Conservation (phyloP, 2,797 vertebrate species). For the Perodicticus potto region DNA sequence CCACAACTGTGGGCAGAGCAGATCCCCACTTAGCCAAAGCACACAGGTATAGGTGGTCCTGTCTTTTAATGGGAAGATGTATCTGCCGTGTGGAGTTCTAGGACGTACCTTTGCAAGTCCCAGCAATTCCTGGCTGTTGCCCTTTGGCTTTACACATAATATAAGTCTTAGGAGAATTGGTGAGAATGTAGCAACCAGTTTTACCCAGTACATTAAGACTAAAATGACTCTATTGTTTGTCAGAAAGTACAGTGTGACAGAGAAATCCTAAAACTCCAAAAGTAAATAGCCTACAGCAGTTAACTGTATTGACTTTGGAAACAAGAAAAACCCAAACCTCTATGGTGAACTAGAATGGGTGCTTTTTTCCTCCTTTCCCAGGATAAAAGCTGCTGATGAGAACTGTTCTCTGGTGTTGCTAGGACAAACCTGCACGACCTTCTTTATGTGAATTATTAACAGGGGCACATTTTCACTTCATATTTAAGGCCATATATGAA, state of each 20-base stretch:
- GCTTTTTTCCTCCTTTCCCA: slow-evolving; percentile 17
- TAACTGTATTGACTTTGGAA: slow-evolving; percentile 55
- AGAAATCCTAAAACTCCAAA: slow-evolving; percentile 5
- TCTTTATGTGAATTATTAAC: slow-evolving; percentile 67
- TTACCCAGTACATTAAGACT: slow-evolving; percentile 23
- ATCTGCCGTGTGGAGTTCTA: neutral
- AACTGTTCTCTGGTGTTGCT: slow-evolving; percentile 27
- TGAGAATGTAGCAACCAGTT: slow-evolving; percentile 14
- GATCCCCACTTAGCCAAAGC: neutral
- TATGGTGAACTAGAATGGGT: neutral
- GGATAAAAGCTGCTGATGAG: neutral
- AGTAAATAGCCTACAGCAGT: slow-evolving; percentile 52
- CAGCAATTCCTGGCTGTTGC: neutral
- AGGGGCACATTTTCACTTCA: slow-evolving; percentile 27
- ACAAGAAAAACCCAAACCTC: neutral
- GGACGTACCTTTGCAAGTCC: slow-evolving; percentile 10
- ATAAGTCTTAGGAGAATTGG: neutral
- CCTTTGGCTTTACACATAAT: neutral
- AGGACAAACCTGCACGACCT: neutral
- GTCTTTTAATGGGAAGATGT: neutral
- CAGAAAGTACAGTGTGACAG: neutral
- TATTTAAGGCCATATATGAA: neutral
- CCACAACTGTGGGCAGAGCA: neutral
- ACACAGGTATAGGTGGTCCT: neutral
- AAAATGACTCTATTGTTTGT: slow-evolving; percentile 56